Base-by-base conservation (phyloP, 37 sponge, comb jelly and placozoan species). In the Dysidea cf. avara region DNA sequence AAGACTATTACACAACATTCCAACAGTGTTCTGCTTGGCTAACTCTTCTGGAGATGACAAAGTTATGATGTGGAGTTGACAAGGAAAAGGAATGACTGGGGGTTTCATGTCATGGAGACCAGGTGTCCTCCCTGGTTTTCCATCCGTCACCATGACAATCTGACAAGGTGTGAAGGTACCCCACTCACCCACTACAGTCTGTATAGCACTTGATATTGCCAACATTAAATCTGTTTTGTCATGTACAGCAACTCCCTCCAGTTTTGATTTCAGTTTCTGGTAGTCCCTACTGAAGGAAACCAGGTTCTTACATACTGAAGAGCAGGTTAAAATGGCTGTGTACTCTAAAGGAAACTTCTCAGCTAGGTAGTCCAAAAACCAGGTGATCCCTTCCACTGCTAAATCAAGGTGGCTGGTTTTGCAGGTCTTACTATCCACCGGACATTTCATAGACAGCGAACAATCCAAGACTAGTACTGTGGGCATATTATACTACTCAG, bases 361-460 rank as follows among this genome's bases (percentile, higher is more conserved):
- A 0, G 39, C 46, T 36, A 93, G 18, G 79, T 89, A 77, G 39
- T 72, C 65, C 12, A 85, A 67, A 51, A 93, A 85, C 61, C 70
- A 64, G 12, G 63, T 66, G 69, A 93, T 28, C 0, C 94, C 94
- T 29, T 77, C 51, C 60, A 66, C 48, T 18, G 91, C 91, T 4
- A 93, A 74, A 63, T 12, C 31, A 20, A 64, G 84, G 7, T 72
- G 46, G 46, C 46, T 43, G 9, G 46, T 9, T 35, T 47, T 46
- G 14, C 13, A 18, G 46, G 57, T 73, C 9, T 79, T 60, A 20
- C 12, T 17, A 13, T 74, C 37, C 2, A 74, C 78, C 2, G 82
- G 78, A 52, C 91, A 76, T 49, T 69, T 75, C 94, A 94, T 94
- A 34, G 94, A 94, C 46, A 94, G 81, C 24, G 94, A 94, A 16